phyloP scores from a whole-genome alignment of 2,888 invertebrate species.

The Tiliacea aurago region DNA sequence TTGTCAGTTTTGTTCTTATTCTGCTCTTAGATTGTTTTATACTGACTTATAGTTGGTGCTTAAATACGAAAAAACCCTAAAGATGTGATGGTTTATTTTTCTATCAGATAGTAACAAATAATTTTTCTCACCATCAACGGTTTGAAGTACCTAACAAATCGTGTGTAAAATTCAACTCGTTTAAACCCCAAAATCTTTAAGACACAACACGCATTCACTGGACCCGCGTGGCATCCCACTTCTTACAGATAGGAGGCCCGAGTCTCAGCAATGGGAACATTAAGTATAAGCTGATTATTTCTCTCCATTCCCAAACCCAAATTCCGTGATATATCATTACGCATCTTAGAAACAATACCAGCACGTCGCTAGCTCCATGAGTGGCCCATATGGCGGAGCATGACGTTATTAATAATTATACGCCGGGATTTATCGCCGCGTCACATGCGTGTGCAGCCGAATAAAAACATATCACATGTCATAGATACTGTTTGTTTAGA shows the following conservation, averaged over 20 bases:
- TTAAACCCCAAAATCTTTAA: no score
- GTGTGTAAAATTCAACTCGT: no score
- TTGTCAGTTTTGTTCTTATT: no score
- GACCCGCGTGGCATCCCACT: no score
- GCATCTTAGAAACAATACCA: slow-evolving; percentile 34
- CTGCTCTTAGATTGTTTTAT: no score
- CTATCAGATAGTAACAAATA: no score
- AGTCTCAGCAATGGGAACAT: no score
- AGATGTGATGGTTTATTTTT: no score
- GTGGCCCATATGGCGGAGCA: slow-evolving; percentile 67
- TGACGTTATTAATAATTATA: slow-evolving; percentile 74
- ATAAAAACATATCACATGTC: slow-evolving; percentile 49
- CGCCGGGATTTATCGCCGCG: slow-evolving; percentile 69
- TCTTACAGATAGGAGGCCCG: background rate
- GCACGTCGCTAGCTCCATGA: slow-evolving; percentile 56
- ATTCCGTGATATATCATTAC: slow-evolving; percentile 20
- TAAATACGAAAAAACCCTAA: no score
- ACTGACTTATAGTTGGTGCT: no score
- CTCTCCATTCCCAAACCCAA: background rate
- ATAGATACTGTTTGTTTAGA: slow-evolving; percentile 31
- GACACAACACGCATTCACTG: background rate
- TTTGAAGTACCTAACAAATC: no score
- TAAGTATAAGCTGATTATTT: background rate
- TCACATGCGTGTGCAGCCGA: slow-evolving; percentile 55
- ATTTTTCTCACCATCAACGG: no score